Percentiles rank a stretch among this genome's conserved stretches.
Conservation (phyloP, 2,888 invertebrate genomes). For the Lutraria lutraria region DNA sequence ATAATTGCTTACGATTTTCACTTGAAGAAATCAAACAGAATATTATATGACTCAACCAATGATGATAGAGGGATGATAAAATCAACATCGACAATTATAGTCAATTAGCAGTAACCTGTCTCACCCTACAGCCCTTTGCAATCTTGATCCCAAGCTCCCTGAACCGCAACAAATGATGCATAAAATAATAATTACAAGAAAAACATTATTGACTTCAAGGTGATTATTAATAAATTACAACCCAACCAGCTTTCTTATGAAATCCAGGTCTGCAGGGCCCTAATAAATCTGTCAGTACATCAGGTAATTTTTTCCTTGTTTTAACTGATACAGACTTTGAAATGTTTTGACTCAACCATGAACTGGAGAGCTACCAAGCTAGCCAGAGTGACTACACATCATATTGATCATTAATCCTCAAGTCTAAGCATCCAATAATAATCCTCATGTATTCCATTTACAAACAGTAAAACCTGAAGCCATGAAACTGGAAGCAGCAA, state of each 20-base stretch:
- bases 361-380: too few relatives aligned
- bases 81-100: not conserved
- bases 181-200: not conserved
- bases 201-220: conserved; percentile 1
- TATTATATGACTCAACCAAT: not conserved
- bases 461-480: too few relatives aligned
- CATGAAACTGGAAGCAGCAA: too few relatives aligned
- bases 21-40: not conserved
- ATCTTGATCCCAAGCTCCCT: not conserved
- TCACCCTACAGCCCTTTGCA: not conserved
- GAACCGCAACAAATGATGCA: not conserved
- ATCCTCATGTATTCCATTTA: too few relatives aligned
- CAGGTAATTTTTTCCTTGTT: not conserved
- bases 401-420: too few relatives aligned
- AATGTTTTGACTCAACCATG: not conserved
- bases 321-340: not conserved
- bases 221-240: conserved; percentile 6
- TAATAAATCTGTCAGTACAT: not conserved
- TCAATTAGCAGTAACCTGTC: not conserved
- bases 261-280: not conserved
- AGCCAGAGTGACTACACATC: too few relatives aligned
- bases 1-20: not conserved
- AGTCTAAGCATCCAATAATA: too few relatives aligned
- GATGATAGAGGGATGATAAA: conserved; percentile 4
- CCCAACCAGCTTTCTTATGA: not conserved